Evolutionary conservation across 2,888 invertebrate genomes (phyloP).

Genomic region (Dorcus parallelipipedus): DNA sequence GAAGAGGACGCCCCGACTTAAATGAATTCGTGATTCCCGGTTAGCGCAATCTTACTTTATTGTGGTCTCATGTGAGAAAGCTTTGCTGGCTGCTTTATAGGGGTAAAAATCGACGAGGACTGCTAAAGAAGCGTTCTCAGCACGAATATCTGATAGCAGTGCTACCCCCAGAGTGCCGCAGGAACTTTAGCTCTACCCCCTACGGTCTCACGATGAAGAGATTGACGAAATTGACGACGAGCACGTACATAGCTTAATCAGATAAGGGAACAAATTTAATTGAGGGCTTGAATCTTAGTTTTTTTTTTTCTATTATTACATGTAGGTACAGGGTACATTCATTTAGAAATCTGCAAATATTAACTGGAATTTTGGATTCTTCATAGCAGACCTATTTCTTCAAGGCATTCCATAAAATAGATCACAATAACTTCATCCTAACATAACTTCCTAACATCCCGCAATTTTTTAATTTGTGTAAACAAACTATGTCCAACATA

Average conservation of each 20-base stretch:
- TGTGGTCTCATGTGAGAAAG: slow-evolving; percentile 11
- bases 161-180: slow-evolving; percentile 6
- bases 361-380: too few relatives aligned
- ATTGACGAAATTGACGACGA: slow-evolving; percentile 6
- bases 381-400: too few relatives aligned
- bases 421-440: too few relatives aligned
- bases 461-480: too few relatives aligned
- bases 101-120: slow-evolving; percentile 40
- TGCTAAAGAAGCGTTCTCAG: slow-evolving; percentile 36
- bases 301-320: too few relatives aligned
- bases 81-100: slow-evolving; percentile 25
- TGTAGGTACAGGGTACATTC: too few relatives aligned
- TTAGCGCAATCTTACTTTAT: slow-evolving; percentile 14
- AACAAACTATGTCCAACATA: too few relatives aligned
- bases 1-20: background rate
- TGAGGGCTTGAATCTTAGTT: too few relatives aligned
- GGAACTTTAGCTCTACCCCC: slow-evolving; percentile 7
- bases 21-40: slow-evolving; percentile 17
- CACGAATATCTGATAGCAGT: slow-evolving; percentile 40
- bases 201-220: slow-evolving; percentile 8
- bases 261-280: too few relatives aligned
- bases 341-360: too few relatives aligned
- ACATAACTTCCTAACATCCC: too few relatives aligned
- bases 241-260: background rate
- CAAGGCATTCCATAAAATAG: too few relatives aligned